Percentiles rank a stretch among this genome's conserved stretches.
Evolutionary conservation across 2,797 vertebrate genomes (phyloP).

Genomic region (Hozukius guyotensis): DNA sequence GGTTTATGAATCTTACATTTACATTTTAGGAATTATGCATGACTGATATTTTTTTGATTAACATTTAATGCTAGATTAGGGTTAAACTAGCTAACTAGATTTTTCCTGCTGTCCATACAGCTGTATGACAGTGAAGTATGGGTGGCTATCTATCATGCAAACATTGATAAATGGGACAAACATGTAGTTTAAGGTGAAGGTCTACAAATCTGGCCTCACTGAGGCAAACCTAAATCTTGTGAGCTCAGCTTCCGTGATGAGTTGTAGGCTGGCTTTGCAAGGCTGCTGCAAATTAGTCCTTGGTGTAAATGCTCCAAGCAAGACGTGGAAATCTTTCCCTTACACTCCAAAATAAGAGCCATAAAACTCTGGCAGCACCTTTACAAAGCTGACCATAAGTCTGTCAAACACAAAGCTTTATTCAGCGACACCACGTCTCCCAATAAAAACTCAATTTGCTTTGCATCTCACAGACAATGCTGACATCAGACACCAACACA

Average conservation of each 20-base stretch:
- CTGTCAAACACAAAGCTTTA: constrained; percentile 25
- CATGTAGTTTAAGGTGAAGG: constrained; percentile 3
- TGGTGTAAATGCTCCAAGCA: constrained; percentile 34
- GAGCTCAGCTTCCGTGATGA: constrained; percentile 21
- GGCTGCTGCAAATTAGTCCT: constrained; percentile 35
- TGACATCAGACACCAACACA: not conserved
- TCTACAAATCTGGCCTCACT: constrained; percentile 18
- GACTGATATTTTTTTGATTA: too few relatives aligned
- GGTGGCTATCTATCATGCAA: not conserved
- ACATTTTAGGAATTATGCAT: too few relatives aligned
- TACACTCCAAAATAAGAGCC: constrained; percentile 23
- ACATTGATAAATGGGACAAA: not conserved
- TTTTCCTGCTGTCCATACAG: not conserved
- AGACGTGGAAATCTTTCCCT: constrained; percentile 16
- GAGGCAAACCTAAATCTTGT: constrained; percentile 17
- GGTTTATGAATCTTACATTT: too few relatives aligned
- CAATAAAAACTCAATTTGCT: constrained; percentile 26
- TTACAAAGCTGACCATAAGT: constrained; percentile 33
- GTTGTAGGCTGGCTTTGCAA: constrained; percentile 15
- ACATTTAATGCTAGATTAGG: not conserved
- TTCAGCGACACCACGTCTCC: constrained; percentile 22
- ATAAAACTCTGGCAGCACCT: constrained; percentile 37
- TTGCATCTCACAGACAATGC: constrained; percentile 13
- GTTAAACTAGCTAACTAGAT: not conserved
- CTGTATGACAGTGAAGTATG: not conserved